These are phyloP conservation scores for Halisarca cf. caerulea DNA, from an alignment of 37 sponge, comb jelly and placozoan species.

Conservation along the genomic window DNA sequence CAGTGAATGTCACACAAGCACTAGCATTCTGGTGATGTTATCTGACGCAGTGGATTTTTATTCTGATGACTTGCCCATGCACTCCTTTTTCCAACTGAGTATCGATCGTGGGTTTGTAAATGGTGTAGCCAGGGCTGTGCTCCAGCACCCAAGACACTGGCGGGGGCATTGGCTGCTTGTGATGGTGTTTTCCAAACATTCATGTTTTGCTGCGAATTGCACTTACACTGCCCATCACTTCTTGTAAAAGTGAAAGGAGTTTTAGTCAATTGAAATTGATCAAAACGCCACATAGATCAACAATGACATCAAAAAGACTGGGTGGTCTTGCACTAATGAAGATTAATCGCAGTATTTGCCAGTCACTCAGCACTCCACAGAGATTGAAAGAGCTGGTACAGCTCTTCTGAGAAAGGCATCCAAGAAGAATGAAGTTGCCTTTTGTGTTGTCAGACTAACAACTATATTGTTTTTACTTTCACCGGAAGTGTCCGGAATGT, in stretches of 20 bases:
- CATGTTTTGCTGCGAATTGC: background rate
- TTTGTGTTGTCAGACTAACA: background rate
- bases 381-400: background rate
- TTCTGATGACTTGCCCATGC: conserved; percentile 38
- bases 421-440: background rate
- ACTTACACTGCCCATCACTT: background rate
- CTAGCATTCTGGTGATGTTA: background rate
- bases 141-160: background rate
- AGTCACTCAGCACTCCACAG: background rate
- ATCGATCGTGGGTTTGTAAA: conserved; percentile 31
- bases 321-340: conserved; percentile 15
- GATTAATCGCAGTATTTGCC: background rate
- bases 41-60: conserved; percentile 26
- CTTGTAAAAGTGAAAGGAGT: conserved; percentile 25
- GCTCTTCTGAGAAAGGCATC: background rate
- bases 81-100: conserved; percentile 36
- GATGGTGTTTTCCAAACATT: conserved; percentile 8
- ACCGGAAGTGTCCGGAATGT: no score
- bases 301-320: background rate
- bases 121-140: conserved; percentile 1
- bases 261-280: conserved; percentile 24
- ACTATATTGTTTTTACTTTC: no score
- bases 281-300: background rate
- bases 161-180: background rate
- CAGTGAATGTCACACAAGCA: conserved; percentile 21